Percentiles rank a stretch among this genome's conserved stretches.
Conservation (phyloP, 2,888 invertebrate species). For the Panzeria rudis region DNA sequence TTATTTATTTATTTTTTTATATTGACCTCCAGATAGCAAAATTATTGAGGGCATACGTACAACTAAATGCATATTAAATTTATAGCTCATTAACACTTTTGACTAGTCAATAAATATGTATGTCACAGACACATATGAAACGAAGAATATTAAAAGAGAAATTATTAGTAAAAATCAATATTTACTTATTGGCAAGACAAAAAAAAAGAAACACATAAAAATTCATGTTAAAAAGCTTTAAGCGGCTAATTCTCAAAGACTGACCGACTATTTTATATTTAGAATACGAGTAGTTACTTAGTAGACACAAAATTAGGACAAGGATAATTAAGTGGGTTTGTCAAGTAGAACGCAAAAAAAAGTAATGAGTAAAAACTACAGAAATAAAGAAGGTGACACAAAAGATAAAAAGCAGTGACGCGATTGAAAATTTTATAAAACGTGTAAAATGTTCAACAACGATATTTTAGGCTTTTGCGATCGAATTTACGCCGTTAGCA, state of each 20-base stretch:
- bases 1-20: not conserved
- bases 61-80: not conserved
- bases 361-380: not conserved
- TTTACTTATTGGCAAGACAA: not conserved
- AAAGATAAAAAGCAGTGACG: not conserved
- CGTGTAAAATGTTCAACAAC: too few species aligned
- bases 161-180: conserved; percentile 37
- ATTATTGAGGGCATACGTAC: conserved; percentile 12
- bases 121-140: not conserved
- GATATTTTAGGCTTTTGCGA: too few species aligned
- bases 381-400: not conserved
- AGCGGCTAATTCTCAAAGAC: not conserved
- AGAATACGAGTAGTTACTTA: not conserved
- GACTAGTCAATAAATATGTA: not conserved
- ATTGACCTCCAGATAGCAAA: conserved; percentile 18
- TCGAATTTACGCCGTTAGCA: too few species aligned
- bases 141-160: not conserved
- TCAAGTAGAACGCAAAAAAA: not conserved
- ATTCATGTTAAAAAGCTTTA: conserved; percentile 7
- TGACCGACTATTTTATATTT: not conserved
- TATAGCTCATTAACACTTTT: conserved; percentile 20
- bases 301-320: conserved; percentile 3
- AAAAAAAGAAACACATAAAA: not conserved
- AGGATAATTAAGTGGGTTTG: conserved; percentile 16
- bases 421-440: not conserved